Conservation (phyloP, 2,113 vertebrate species). For the Caloenas nicobarica region DNA sequence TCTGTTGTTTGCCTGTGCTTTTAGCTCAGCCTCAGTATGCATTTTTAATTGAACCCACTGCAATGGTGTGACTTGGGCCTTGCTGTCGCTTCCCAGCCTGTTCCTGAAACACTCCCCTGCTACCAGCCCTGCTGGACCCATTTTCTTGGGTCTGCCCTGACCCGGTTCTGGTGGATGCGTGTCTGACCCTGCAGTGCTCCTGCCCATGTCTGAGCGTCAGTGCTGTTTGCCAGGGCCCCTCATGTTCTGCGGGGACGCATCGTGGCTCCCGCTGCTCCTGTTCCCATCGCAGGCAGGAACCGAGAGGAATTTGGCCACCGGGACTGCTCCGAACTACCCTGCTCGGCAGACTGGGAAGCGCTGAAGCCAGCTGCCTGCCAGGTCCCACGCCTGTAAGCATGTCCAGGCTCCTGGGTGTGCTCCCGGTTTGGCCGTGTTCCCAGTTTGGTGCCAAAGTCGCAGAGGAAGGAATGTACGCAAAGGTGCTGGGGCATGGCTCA, state of each 20-base stretch:
- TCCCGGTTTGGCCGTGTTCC: neutral
- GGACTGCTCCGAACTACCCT: neutral
- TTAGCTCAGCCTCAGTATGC: neutral
- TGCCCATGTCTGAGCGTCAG: accelerated
- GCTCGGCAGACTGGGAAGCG: neutral
- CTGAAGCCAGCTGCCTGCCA: neutral
- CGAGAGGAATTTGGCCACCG: neutral
- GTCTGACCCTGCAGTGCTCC: neutral
- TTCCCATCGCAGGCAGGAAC: accelerated
- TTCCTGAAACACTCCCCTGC: neutral
- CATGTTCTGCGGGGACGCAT: neutral
- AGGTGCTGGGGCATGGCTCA: accelerated
- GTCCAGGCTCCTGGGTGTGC: neutral
- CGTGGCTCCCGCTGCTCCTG: neutral
- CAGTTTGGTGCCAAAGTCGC: neutral
- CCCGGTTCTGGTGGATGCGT: accelerated
- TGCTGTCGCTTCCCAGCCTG: neutral
- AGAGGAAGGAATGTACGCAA: accelerated
- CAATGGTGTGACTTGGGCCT: neutral
- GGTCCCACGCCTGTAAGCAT: accelerated
- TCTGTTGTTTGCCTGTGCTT: neutral
- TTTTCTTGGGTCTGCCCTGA: neutral
- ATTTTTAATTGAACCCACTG: neutral
- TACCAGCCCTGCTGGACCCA: accelerated
- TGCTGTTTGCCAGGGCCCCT: neutral